Conservation (phyloP, 2,888 invertebrate genomes). For the Euplexia lucipara region DNA sequence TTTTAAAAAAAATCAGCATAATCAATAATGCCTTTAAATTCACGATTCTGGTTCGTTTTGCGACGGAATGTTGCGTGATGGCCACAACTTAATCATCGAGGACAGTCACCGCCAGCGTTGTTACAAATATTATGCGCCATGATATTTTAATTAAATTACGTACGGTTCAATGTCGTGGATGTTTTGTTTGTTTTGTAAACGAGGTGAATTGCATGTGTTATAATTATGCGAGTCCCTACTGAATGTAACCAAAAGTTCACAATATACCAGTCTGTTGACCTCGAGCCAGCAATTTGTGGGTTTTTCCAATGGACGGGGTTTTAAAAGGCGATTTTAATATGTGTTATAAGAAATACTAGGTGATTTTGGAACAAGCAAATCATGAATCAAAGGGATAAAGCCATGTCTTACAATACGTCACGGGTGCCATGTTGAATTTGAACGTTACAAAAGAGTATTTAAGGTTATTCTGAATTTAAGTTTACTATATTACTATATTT, state of each 20-base stretch:
- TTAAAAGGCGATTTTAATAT: neutral
- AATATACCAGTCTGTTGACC: neutral
- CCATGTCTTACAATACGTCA: no score
- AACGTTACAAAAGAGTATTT: no score
- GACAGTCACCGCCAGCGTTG: slow-evolving; percentile 60
- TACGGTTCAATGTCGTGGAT: slow-evolving; percentile 15
- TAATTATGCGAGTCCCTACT: slow-evolving; percentile 29
- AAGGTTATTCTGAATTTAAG: no score
- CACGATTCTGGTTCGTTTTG: slow-evolving; percentile 36
- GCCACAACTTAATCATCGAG: slow-evolving; percentile 66
- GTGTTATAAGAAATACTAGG: neutral
- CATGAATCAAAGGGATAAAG: no score
- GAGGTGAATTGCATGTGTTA: slow-evolving; percentile 24
- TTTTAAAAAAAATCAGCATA: neutral
- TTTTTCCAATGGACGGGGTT: neutral
- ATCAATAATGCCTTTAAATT: slow-evolving; percentile 17
- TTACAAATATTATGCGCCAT: slow-evolving; percentile 29
- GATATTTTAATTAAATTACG: slow-evolving; percentile 53
- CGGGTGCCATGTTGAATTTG: no score
- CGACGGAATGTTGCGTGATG: slow-evolving; percentile 70
- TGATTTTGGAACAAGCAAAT: no score
- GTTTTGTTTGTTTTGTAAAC: slow-evolving; percentile 36
- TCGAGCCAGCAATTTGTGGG: neutral
- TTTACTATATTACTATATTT: no score
- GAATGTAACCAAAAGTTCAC: slow-evolving; percentile 16